phyloP scores from a whole-genome alignment of 2,888 invertebrate species.

The Neoaliturus tenellus region DNA sequence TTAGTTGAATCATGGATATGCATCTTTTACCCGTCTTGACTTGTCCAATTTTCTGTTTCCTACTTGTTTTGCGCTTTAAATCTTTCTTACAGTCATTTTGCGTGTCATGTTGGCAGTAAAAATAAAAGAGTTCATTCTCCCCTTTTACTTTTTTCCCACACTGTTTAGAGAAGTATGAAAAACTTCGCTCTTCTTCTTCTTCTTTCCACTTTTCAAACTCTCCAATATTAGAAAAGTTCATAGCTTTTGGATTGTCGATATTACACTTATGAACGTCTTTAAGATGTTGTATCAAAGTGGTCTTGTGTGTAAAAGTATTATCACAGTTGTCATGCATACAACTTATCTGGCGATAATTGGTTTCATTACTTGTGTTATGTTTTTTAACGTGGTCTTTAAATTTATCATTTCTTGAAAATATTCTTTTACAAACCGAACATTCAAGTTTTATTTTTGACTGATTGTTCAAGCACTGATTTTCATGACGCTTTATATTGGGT shows the following conservation, averaged over 20 bases:
- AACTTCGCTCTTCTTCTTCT: neutral
- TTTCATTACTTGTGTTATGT: neutral
- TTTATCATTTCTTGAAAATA: neutral
- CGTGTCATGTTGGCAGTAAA: slow-evolving; percentile 7
- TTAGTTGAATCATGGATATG: neutral
- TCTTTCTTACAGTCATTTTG: neutral
- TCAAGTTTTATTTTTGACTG: too few species aligned
- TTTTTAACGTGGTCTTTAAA: neutral
- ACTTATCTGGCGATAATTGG: neutral
- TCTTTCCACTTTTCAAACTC: neutral
- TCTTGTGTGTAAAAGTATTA: neutral
- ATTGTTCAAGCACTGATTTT: neutral
- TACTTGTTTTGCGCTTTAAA: too few species aligned
- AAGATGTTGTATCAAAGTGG: neutral
- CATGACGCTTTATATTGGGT: neutral
- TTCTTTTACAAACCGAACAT: too few species aligned
- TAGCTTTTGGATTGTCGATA: neutral
- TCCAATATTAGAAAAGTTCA: neutral
- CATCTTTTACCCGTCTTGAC: neutral
- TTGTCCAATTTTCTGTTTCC: neutral
- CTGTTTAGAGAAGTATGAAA: neutral
- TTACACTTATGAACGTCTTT: neutral
- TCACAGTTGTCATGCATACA: neutral
- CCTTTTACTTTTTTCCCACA: neutral
- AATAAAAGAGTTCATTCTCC: neutral